Evolutionary conservation across 2,113 vertebrate species (phyloP).

Genomic region (Colistium nudipinnis): DNA sequence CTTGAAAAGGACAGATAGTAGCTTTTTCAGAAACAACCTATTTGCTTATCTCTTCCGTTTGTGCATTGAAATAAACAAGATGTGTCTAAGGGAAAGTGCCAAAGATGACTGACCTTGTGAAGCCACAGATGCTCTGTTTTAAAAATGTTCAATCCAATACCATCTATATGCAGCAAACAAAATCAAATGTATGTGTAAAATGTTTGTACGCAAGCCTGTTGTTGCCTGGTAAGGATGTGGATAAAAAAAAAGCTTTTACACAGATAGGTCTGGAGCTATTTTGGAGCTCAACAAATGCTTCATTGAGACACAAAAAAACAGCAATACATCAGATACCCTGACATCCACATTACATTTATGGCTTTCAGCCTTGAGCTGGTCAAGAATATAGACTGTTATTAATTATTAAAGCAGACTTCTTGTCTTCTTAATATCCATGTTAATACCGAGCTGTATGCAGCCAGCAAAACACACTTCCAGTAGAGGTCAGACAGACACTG

Average conservation of each 20-base stretch:
- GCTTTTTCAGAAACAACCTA: background rate
- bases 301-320: too few species aligned
- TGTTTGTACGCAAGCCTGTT: too few species aligned
- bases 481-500: background rate
- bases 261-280: too few species aligned
- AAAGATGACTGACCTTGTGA: background rate
- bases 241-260: too few species aligned
- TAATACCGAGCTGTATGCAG: background rate
- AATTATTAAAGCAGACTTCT: background rate
- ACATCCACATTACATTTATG: background rate
- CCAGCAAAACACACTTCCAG: background rate
- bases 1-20: conserved; percentile 3
- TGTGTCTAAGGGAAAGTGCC: background rate
- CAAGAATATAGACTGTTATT: background rate
- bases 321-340: too few species aligned
- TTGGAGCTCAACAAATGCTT: too few species aligned
- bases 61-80: background rate
- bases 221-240: too few species aligned
- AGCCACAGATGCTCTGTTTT: background rate
- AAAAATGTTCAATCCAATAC: background rate
- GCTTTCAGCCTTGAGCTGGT: background rate
- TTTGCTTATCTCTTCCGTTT: too few species aligned
- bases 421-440: background rate
- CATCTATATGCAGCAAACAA: background rate
- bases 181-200: too few species aligned